Evolutionary conservation across 1,140 invertebrate species (phyloP), one percentile per base, ranked within the genome.

Genomic region (Procambarus virginalis): DNA sequence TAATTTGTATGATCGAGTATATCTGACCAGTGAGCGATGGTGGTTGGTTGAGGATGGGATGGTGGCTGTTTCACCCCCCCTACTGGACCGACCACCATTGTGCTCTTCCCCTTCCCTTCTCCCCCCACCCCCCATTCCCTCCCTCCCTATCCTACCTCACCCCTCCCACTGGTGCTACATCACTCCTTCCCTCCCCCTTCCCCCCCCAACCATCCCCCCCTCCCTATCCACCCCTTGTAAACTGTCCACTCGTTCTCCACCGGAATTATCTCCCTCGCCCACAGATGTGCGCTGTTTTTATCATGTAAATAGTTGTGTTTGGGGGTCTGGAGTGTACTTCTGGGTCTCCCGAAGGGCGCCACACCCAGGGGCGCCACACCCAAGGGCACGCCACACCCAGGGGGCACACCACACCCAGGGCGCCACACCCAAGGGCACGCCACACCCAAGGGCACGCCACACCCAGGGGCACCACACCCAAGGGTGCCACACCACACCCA

Each of bases 281-380:
- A n/a, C 80, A 82, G 58, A 82, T 82, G 80, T 82, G 80, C 48
- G 80, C 46, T 68, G 80, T 82, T 82, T 82, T 82, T 82, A 48
- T 82, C 80, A 64, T 82, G 80, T 82, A 68, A 82, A 82, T 82
- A 82, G 68, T 82, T 82, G 80, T 82, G 80, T 82, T 82, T 9
- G 34, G 34, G 51, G n/a, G 51, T 22, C 79, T 45, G 79, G 80
- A 46, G 80, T 45, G 60, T 22, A 3, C 68, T 73, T 73, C n/a
- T 34, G 20, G 14, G 5, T 20, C 68, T 34, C 60, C 60, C 4
- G 60, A 17, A 20, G 20, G 60, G 60, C 17, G 60, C 12, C 20
- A 64, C 60, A 8, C 55, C 12, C 34, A 34, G 34, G 34, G 34
- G 34, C 51, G 34, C 51, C 51, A 9, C 51, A 55, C 51, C 51